A percentile compares a stretch with the other conserved stretches of the same genome.
phyloP scores from a whole-genome alignment of 2,113 vertebrate genomes.

The Gavia stellata region DNA sequence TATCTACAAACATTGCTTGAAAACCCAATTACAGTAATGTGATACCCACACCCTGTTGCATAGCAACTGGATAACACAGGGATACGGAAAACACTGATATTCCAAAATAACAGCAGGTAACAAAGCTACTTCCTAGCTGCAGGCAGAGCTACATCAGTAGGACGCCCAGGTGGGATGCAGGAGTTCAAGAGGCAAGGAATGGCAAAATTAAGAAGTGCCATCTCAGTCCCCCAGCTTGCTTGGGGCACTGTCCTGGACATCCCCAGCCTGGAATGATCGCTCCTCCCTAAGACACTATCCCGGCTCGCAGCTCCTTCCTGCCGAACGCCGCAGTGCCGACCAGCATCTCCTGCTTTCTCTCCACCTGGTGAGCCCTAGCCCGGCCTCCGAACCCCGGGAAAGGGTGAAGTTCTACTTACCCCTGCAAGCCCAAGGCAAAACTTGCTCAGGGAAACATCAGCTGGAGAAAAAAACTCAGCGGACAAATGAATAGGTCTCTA shows the following conservation, averaged over 20 bases:
- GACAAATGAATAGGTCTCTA: fast-evolving
- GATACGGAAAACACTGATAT: not conserved
- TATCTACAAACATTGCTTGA: not conserved
- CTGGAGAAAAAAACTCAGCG: not conserved
- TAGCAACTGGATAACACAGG: not conserved
- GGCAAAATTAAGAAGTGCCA: not conserved
- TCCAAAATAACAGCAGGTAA: not conserved
- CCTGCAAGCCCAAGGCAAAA: not conserved
- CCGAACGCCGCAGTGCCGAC: fast-evolving
- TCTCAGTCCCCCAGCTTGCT: not conserved
- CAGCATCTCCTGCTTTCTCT: not conserved
- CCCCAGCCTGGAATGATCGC: not conserved
- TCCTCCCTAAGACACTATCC: not conserved
- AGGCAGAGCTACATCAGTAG: not conserved
- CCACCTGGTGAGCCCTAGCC: not conserved
- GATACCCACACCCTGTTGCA: not conserved
- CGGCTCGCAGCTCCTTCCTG: not conserved
- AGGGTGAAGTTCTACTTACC: not conserved
- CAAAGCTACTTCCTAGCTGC: not conserved
- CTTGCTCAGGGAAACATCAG: fast-evolving
- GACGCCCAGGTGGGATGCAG: not conserved
- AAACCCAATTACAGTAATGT: not conserved
- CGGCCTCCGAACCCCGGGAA: not conserved
- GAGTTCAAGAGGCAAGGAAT: not conserved
- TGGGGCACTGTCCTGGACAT: not conserved